Evolutionary conservation across 2,888 invertebrate genomes (phyloP).

Genomic region (Plagodis pulveraria): DNA sequence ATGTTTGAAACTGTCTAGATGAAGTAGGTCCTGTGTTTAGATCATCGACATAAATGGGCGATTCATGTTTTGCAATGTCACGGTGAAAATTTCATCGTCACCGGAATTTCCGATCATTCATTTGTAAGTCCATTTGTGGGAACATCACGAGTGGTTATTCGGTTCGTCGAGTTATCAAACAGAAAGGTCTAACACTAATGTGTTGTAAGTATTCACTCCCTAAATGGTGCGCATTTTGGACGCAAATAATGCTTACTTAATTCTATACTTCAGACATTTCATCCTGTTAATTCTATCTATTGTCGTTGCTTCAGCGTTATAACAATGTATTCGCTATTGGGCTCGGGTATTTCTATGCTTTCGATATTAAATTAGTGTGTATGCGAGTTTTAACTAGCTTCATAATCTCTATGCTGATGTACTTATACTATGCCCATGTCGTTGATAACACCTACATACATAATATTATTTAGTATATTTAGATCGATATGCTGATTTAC

Average conservation of each 20-base stretch:
- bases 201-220: slow-evolving; percentile 80
- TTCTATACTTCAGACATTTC: slow-evolving; percentile 75
- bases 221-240: slow-evolving; percentile 73
- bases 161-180: slow-evolving; percentile 57
- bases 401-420: slow-evolving; percentile 83
- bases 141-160: slow-evolving; percentile 64
- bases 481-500: slow-evolving; percentile 81
- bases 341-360: slow-evolving; percentile 84
- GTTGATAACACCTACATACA: slow-evolving; percentile 77
- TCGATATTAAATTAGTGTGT: slow-evolving; percentile 84
- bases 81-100: slow-evolving; percentile 40
- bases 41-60: slow-evolving; percentile 59
- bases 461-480: slow-evolving; percentile 76
- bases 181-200: slow-evolving; percentile 71
- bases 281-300: slow-evolving; percentile 78
- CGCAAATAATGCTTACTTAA: slow-evolving; percentile 79
- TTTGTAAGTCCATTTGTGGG: slow-evolving; percentile 71
- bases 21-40: slow-evolving; percentile 72
- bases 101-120: slow-evolving; percentile 56
- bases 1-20: slow-evolving; percentile 69
- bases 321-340: slow-evolving; percentile 82
- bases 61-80: slow-evolving; percentile 43
- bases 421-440: slow-evolving; percentile 71
- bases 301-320: slow-evolving; percentile 84
- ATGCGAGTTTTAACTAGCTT: slow-evolving; percentile 83